Base-by-base conservation (phyloP, 2,888 invertebrate species). In the Incurvaria masculella region DNA sequence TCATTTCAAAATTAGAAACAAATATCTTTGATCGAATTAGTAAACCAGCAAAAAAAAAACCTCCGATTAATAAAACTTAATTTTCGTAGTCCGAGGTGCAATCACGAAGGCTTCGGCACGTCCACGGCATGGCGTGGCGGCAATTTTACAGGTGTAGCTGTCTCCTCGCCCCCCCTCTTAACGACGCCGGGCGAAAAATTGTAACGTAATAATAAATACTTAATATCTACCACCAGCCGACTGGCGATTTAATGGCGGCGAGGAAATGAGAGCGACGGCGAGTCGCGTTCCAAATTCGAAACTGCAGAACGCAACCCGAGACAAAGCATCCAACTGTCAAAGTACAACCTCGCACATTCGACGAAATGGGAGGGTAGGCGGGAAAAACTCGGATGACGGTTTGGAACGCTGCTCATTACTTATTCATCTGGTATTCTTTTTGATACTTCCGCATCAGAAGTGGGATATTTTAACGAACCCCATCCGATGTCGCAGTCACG, bases 381-480 rank as follows among this genome's bases (percentile, higher is more conserved):
- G 33, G 33, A 33, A 33, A n/a, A 6, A n/a, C 23, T 8, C 33
- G 33, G 8, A 14, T n/a, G n/a, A n/a, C n/a, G n/a, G 33, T 33
- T 33, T 14, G 33, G n/a, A n/a, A n/a, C n/a, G n/a, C 45, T 21
- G 40, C 56, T 64, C 64, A 64, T 64, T 64, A 63, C 60, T 60
- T 62, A 62, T 62, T 62, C 63, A 62, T 60, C 60, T 57, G 60
- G 49, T 33, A 33, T 33, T 33, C 33, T 33, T 33, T 33, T 33
- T 33, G 33, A 33, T 33, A 33, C 33, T 33, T 33, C 33, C 33
- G 33, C 33, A n/a, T 33, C 33, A 33, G 33, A 33, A 33, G 33
- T 33, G 33, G 33, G 33, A 33, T 33, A 33, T 33, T 33, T 33
- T 33, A 33, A 33, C 33, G 33, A 33, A 33, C 33, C 33, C 33